Evolutionary conservation across 2,888 invertebrate genomes (phyloP).

Genomic region (Gastracanthus pulcherrimus): DNA sequence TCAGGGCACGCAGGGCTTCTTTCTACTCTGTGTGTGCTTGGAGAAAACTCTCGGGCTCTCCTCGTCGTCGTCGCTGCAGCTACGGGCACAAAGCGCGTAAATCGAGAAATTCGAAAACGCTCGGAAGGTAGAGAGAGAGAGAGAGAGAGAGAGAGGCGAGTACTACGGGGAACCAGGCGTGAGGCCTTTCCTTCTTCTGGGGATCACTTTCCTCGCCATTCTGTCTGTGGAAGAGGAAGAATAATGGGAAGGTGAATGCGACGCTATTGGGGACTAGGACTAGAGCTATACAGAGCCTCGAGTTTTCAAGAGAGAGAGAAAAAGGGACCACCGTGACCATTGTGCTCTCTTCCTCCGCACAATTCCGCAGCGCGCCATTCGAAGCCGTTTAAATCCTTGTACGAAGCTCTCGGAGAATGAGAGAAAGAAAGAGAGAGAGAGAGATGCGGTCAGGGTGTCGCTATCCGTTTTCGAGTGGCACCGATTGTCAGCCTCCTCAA

Average conservation of each 20-base stretch:
- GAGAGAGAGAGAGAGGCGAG: background rate
- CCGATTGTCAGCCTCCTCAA: constrained; percentile 74
- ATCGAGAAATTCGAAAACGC: constrained; percentile 40
- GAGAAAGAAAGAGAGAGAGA: constrained; percentile 6
- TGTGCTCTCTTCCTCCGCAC: constrained; percentile 16
- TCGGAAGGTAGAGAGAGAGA: background rate
- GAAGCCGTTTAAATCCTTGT: constrained; percentile 54
- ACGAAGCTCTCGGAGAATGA: background rate
- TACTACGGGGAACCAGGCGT: constrained; percentile 54
- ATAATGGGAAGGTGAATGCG: constrained; percentile 40
- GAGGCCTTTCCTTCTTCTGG: constrained; percentile 49
- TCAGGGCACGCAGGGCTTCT: background rate
- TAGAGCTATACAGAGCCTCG: constrained; percentile 19
- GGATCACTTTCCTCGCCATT: constrained; percentile 57
- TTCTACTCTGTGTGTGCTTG: background rate
- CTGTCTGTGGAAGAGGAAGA: constrained; percentile 32
- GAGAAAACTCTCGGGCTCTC: background rate
- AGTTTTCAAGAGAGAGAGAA: background rate
- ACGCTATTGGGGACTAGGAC: background rate
- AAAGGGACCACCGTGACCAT: constrained; percentile 52
- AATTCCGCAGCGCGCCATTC: constrained; percentile 20
- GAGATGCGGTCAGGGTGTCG: constrained; percentile 68
- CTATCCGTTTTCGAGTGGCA: constrained; percentile 72
- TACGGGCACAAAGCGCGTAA: constrained; percentile 46
- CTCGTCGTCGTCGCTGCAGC: background rate